These are phyloP conservation scores for Eupithecia pulchellata DNA, from an alignment of 2,888 invertebrate species.

Conservation along the genomic window DNA sequence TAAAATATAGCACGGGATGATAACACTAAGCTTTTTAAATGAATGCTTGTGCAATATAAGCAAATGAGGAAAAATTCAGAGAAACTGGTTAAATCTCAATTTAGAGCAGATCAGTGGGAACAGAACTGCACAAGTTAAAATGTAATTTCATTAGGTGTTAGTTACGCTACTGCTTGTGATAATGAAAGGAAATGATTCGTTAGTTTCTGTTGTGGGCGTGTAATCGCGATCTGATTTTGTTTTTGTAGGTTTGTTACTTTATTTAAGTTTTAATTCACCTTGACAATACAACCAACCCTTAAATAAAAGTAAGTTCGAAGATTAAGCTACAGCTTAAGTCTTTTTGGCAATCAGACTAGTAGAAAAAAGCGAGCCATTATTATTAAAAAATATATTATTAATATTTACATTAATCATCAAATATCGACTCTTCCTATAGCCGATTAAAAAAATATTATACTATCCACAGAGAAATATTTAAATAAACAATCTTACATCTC, in stretches of 20 bases:
- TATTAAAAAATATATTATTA: too few relatives aligned
- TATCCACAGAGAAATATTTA: too few relatives aligned
- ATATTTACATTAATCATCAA: too few relatives aligned
- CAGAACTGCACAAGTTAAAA: conserved; percentile 22
- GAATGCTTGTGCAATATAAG: not conserved
- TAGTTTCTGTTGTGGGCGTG: conserved; percentile 62
- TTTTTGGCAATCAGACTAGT: not conserved
- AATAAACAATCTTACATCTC: too few relatives aligned
- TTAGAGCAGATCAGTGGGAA: conserved; percentile 9
- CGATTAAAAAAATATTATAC: too few relatives aligned
- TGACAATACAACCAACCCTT: conserved; percentile 57
- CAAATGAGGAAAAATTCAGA: not conserved
- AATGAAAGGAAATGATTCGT: conserved; percentile 74
- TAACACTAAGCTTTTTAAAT: conserved; percentile 18
- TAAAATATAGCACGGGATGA: conserved; percentile 44
- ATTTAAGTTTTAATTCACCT: conserved; percentile 47
- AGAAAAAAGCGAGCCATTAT: too few relatives aligned
- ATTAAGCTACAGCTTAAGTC: not conserved
- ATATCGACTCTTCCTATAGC: too few relatives aligned
- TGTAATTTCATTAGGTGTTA: conserved; percentile 35
- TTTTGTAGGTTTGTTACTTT: conserved; percentile 54
- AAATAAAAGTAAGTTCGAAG: not conserved
- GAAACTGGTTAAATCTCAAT: not conserved
- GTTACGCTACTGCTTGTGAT: conserved; percentile 47
- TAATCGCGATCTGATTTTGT: conserved; percentile 70